Evolutionary conservation across 2,888 invertebrate species (phyloP).

Genomic region (Synanthedon myopaeformis): DNA sequence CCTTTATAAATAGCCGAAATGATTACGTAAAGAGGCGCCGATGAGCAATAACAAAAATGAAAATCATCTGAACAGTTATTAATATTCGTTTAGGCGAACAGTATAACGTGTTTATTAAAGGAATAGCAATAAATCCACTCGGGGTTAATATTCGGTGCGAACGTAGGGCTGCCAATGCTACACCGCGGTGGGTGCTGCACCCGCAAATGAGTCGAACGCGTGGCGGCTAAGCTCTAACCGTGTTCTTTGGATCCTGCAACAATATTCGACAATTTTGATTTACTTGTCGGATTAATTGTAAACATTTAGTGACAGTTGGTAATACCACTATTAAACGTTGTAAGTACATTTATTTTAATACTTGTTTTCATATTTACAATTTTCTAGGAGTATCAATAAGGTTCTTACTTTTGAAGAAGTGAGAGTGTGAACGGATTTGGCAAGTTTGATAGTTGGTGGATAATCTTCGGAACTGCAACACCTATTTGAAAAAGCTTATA

Average conservation of each 20-base stretch:
- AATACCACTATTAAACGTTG: too few relatives aligned
- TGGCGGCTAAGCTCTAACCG: slow-evolving; percentile 51
- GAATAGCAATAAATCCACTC: slow-evolving; percentile 42
- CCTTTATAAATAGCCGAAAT: slow-evolving; percentile 14
- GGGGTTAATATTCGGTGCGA: slow-evolving; percentile 6
- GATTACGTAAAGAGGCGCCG: slow-evolving; percentile 32
- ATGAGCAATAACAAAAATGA: slow-evolving; percentile 43
- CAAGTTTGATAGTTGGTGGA: too few relatives aligned
- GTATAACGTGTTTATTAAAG: slow-evolving; percentile 62
- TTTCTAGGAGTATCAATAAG: too few relatives aligned
- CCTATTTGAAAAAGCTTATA: too few relatives aligned
- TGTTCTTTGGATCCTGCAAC: slow-evolving; percentile 47
- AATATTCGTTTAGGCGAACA: slow-evolving; percentile 54
- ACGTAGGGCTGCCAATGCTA: too few relatives aligned
- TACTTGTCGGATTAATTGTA: slow-evolving; percentile 20
- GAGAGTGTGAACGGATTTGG: too few relatives aligned
- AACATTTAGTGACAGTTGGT: background rate
- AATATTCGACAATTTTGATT: slow-evolving; percentile 53
- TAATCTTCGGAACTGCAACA: too few relatives aligned
- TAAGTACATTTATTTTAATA: too few relatives aligned
- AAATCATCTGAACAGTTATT: slow-evolving; percentile 50
- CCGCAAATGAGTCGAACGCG: slow-evolving; percentile 53
- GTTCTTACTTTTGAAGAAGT: too few relatives aligned
- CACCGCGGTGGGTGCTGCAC: slow-evolving; percentile 19
- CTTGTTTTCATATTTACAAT: too few relatives aligned